Evolutionary conservation across 2,113 vertebrate genomes (phyloP), one percentile per base, ranked within the genome.

Genomic region (Brachypodius melanocephalos): DNA sequence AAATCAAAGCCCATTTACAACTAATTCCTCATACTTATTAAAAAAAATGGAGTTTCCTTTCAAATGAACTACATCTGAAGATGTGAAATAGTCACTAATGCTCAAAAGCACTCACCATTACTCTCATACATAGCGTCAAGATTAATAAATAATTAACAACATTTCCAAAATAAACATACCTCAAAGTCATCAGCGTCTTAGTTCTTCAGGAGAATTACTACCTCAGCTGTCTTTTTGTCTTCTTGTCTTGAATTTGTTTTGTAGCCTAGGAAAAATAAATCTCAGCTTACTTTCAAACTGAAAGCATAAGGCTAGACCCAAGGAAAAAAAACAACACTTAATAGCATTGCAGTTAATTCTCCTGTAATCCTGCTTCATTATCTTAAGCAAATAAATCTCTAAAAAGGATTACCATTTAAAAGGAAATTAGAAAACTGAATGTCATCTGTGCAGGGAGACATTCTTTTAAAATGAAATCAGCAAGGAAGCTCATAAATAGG

Each of bases 331-430:
- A 8, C 48, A 51, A 28, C 62, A 38, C 59, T 75, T 97, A 96
- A 96, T 96, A 96, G 51, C 69, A 95, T 96, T 96, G 79, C 36
- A 91, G 89, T 95, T 98, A 98, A 98, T 98, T 98, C 96, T 43
- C 91, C 68, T 82, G 87, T 98, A 98, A 98, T 98, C 97, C 96
- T 95, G 95, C 81, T 65, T 98, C 92, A 98, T 98, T 97, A 98
- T 97, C 85, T 97, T 97, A 98, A 95, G 94, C 69, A 97, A 97
- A 98, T 97, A 97, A 98, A 97, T 98, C 96, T 97, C 95, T 94
- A 76, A 95, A 98, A 98, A 88, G 95, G 93, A 98, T 97, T 88
- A 92, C 90, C 75, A 98, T 98, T 98, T 96, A 97, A 97, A 82
- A 97, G 96, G 65, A 9, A 97, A 97, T 97, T 97, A 89, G 32